Evolutionary conservation across 2,888 invertebrate genomes (phyloP), one percentile per base, ranked within the genome.

Genomic region (Acanthococcus lagerstroemiae): DNA sequence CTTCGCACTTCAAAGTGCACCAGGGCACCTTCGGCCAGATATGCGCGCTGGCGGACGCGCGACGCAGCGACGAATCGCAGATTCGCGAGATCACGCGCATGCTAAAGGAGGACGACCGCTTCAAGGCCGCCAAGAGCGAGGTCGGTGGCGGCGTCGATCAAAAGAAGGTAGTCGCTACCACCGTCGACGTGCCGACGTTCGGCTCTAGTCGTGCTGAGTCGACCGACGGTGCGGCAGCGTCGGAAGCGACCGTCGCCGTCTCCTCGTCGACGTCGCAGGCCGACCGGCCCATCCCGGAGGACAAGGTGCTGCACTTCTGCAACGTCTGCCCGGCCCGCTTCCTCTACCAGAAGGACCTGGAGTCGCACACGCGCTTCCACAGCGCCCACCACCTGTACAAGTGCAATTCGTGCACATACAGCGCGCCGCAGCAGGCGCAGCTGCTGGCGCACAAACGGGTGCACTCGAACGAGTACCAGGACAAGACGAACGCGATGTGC

Each of bases 271-370:
- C 58, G 46, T 37, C 37, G 21, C 46, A 45, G 3, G 22, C 19
- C 17, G 4, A 19, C 7, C 27, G 22, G 17, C 30, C 58, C 12
- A 19, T 45, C 5, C 24, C 22, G 15, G 61, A 61, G 17, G 30
- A 37, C n/a, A 77, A 76, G 65, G 71, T 80, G 5, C 75, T 90
- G 65, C 84, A 84, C 72, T 90, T 88, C 73, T 93, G 92, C 75
- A 80, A 82, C 68, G 84, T 86, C 71, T 93, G 92, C 75, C 92
- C 92, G 1, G 89, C 91, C 0, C 82, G 91, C 74, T 93, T 85
- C 77, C 83, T 90, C 68, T 84, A 84, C 70, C 84, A 84, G 69
- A 82, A 82, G 72, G 91, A 92, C 75, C 78, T 88, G 65, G 80
- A 81, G 66, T 83, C 84, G 68, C 92, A 93, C 73, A 77, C 83